phyloP scores from a whole-genome alignment of 2,113 vertebrate genomes.

The Salvator merianae region DNA sequence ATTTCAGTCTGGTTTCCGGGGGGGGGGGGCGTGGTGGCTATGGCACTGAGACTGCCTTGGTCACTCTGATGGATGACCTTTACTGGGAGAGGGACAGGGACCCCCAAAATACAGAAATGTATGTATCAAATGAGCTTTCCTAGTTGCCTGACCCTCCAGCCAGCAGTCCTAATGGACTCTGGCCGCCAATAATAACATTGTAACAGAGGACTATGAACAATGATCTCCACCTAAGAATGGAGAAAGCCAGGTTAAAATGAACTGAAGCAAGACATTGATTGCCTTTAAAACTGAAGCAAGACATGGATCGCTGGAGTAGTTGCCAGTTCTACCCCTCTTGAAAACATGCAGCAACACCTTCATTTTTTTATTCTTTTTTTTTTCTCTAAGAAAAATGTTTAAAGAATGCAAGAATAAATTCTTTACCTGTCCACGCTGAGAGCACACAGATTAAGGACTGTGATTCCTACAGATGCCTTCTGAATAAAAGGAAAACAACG shows the following conservation, averaged over 20 bases:
- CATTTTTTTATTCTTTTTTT: background rate
- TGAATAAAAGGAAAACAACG: slow-evolving; percentile 95
- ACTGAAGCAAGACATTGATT: background rate
- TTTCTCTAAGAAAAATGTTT: background rate
- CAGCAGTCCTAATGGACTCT: too few species aligned
- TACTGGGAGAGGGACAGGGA: too few species aligned
- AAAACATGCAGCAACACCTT: background rate
- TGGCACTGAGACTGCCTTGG: too few species aligned
- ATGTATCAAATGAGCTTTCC: background rate
- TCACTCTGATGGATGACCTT: too few species aligned
- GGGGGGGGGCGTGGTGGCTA: too few species aligned
- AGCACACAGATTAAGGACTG: slow-evolving; percentile 94
- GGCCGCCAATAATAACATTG: too few species aligned
- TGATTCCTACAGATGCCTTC: slow-evolving; percentile 97
- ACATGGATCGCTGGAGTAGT: background rate
- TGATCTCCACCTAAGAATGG: background rate
- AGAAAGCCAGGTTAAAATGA: background rate
- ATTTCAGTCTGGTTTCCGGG: too few species aligned
- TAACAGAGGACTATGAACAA: background rate
- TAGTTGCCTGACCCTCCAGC: too few species aligned
- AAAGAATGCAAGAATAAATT: slow-evolving; percentile 20
- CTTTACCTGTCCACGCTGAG: slow-evolving; percentile 97
- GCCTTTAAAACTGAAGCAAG: background rate
- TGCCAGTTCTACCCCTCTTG: background rate
- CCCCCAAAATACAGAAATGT: background rate